These are phyloP conservation scores for Harpagifer antarcticus DNA, from an alignment of 2,797 vertebrate genomes.

Conservation along the genomic window DNA sequence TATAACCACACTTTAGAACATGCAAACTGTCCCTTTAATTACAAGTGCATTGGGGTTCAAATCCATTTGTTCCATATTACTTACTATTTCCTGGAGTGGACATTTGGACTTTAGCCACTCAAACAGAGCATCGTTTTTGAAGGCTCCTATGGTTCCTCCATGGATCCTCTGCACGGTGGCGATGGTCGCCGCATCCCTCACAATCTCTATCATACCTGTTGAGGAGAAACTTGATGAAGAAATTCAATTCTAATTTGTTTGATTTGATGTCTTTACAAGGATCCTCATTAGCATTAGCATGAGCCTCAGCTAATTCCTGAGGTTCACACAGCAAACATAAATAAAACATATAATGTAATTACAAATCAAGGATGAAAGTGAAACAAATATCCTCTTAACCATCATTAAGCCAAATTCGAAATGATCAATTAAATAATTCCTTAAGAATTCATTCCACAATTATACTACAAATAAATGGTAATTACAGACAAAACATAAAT, in stretches of 20 bases:
- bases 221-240: constrained; percentile 6
- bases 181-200: constrained; percentile 83
- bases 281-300: too few species aligned
- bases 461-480: too few species aligned
- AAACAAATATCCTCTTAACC: too few species aligned
- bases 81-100: constrained; percentile 84
- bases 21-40: neutral
- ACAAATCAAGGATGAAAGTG: too few species aligned
- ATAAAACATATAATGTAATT: too few species aligned
- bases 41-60: neutral
- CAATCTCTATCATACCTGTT: constrained; percentile 87
- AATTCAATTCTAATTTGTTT: neutral
- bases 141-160: constrained; percentile 77
- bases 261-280: neutral
- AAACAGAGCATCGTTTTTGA: constrained; percentile 83
- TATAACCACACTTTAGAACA: too few species aligned
- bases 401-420: too few species aligned
- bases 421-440: too few species aligned
- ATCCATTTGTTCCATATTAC: constrained; percentile 9
- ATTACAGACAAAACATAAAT: too few species aligned
- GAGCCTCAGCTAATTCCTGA: too few species aligned
- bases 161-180: constrained; percentile 80
- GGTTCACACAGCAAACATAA: too few species aligned
- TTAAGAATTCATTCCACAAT: too few species aligned
- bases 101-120: constrained; percentile 85